These are phyloP conservation scores for Chrysopa pallens DNA, from an alignment of 1,140 invertebrate genomes.

Conservation along the genomic window DNA sequence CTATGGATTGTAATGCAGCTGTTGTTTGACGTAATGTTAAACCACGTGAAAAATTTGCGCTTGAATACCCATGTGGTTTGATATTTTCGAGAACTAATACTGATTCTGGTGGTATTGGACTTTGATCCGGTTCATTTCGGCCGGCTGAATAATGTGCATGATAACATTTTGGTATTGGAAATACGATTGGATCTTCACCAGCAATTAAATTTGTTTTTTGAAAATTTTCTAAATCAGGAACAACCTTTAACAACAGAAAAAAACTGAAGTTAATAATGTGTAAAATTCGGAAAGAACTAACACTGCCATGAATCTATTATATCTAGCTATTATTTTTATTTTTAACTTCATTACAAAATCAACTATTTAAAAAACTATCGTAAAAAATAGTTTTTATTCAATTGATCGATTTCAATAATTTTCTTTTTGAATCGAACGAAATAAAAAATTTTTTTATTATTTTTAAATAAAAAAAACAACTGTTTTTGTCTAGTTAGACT, in stretches of 20 bases:
- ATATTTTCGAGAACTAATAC: conserved; percentile 45
- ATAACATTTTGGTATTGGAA: conserved; percentile 43
- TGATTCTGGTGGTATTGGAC: conserved; percentile 33
- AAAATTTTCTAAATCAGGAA: conserved; percentile 38
- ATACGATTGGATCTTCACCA: conserved; percentile 14
- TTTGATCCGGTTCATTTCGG: conserved; percentile 21
- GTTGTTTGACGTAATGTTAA: conserved; percentile 41
- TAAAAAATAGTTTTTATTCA: no score
- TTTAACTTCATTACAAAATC: no score
- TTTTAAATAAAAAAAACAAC: no score
- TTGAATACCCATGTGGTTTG: conserved; percentile 27
- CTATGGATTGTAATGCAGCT: conserved; percentile 48
- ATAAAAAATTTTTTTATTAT: no score
- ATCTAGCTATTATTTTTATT: background rate
- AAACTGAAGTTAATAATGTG: background rate
- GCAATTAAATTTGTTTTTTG: conserved; percentile 23
- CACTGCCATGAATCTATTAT: background rate
- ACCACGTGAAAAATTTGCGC: conserved; percentile 45
- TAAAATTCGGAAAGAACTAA: no score
- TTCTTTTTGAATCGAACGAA: no score
- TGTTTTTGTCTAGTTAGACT: no score
- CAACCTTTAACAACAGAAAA: conserved; percentile 28
- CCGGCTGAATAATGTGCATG: conserved; percentile 21
- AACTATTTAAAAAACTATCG: no score
- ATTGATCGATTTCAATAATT: no score